Evolutionary conservation across 2,888 invertebrate species (phyloP), one percentile per base, ranked within the genome.

Genomic region (Cataglyphis livida): DNA sequence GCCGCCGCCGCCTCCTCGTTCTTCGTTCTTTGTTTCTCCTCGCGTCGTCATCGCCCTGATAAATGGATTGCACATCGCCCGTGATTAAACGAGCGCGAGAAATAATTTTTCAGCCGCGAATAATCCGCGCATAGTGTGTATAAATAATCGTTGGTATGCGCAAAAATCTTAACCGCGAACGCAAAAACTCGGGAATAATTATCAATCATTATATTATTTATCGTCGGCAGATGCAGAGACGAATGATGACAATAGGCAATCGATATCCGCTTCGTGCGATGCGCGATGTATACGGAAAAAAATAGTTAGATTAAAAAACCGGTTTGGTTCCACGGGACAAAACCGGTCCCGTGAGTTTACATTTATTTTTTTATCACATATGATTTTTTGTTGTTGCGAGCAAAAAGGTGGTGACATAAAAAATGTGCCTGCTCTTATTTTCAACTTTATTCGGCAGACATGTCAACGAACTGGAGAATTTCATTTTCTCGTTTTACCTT

Each of bases 201-300:
- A 70, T 71, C 59, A 28, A 70, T 44, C 54, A 65, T 12, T n/a
- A 28, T 38, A n/a, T 28, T 38, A n/a, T 28, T 65, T 65, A 66
- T 66, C n/a, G 54, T 25, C n/a, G 25, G 12, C 64, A 48, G 15
- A 38, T 38, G 38, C 66, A 54, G 41, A 32, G 78, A 68, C 21
- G 12, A 21, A 70, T 44, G 28, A 70, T 44, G 32, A 70, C 44
- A 21, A 61, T 71, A 44, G 3, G 59, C 59, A 61, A 12, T 25
- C 35, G 44, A 44, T 59, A 78, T 32, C 54, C 76, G 41, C 28
- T 35, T 54, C 57, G 7, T 32, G 32, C 41, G 0, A n/a, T n/a
- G 18, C 12, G 12, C 25, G 15, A 57, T 41, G 66, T 65, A 28
- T 41, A 44, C 15, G 54, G 28, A 28, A 15, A 59, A 70, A 66